phyloP scores from a whole-genome alignment of 2,113 vertebrate genomes.

The Ammospiza nelsoni region DNA sequence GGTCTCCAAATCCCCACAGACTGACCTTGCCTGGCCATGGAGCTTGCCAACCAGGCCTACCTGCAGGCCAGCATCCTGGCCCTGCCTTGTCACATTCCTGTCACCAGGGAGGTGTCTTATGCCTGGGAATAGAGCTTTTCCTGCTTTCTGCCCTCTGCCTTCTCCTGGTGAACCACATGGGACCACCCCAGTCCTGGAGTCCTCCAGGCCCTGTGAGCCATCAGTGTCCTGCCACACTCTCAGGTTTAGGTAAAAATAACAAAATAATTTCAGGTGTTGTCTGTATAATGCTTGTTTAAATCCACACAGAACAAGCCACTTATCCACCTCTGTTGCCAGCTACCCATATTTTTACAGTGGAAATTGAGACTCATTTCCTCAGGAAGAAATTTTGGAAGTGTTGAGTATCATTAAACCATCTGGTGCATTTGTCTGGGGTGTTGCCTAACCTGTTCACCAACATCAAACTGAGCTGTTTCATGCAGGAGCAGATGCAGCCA shows the following conservation, averaged over 20 bases:
- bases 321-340: background rate
- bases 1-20: background rate
- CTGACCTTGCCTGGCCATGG: background rate
- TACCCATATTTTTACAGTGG: background rate
- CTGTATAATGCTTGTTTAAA: background rate
- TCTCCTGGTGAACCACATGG: background rate
- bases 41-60: rapidly evolving
- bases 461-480: background rate
- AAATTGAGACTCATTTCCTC: background rate
- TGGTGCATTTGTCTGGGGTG: background rate
- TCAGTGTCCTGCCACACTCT: rapidly evolving
- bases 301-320: background rate
- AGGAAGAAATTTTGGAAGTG: slow-evolving; percentile 35
- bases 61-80: rapidly evolving
- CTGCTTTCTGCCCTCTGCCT: background rate
- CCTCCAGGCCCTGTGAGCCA: background rate
- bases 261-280: background rate
- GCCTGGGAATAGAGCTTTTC: rapidly evolving
- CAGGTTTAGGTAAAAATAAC: background rate
- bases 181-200: rapidly evolving
- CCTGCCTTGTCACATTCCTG: rapidly evolving
- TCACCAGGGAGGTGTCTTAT: background rate
- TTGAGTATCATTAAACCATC: slow-evolving; percentile 2
- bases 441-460: background rate
- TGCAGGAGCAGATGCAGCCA: background rate